Evolutionary conservation across 2,888 invertebrate species (phyloP).

Genomic region (Hetaerina titia): DNA sequence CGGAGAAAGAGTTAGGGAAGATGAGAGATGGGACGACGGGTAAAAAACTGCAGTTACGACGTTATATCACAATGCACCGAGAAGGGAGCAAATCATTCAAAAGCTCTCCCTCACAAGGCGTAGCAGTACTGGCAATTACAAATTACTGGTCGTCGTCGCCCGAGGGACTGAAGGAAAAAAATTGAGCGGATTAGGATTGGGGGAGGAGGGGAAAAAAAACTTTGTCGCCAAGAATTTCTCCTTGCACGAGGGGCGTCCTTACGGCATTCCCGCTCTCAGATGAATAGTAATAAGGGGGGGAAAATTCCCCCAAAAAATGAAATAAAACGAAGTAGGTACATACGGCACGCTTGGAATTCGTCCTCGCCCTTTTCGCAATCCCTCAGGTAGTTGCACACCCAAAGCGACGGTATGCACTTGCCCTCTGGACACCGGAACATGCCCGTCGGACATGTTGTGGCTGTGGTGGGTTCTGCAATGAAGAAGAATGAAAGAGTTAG

Average conservation of each 20-base stretch:
- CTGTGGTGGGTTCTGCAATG: background rate
- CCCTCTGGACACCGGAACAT: slow-evolving; percentile 92
- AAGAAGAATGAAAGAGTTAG: background rate
- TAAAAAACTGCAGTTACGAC: too few species aligned
- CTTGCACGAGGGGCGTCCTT: background rate
- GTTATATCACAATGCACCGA: too few species aligned
- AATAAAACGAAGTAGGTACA: slow-evolving; percentile 79
- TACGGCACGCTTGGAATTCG: slow-evolving; percentile 94
- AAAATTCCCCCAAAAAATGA: background rate
- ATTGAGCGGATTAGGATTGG: too few species aligned
- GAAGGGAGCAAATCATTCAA: too few species aligned
- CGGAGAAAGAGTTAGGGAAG: too few species aligned
- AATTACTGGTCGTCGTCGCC: too few species aligned
- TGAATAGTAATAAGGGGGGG: background rate
- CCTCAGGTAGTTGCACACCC: slow-evolving; percentile 96
- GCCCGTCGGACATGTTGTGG: slow-evolving; percentile 78
- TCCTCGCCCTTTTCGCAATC: slow-evolving; percentile 96
- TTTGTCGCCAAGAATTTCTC: too few species aligned
- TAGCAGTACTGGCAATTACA: too few species aligned
- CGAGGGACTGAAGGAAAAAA: too few species aligned
- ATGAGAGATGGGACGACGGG: too few species aligned
- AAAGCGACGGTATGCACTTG: slow-evolving; percentile 90
- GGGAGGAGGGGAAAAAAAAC: background rate
- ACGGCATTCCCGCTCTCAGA: background rate
- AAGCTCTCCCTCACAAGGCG: too few species aligned